Base-by-base conservation (phyloP, 2,888 invertebrate genomes). In the Parapristionchus giblindavisi region DNA sequence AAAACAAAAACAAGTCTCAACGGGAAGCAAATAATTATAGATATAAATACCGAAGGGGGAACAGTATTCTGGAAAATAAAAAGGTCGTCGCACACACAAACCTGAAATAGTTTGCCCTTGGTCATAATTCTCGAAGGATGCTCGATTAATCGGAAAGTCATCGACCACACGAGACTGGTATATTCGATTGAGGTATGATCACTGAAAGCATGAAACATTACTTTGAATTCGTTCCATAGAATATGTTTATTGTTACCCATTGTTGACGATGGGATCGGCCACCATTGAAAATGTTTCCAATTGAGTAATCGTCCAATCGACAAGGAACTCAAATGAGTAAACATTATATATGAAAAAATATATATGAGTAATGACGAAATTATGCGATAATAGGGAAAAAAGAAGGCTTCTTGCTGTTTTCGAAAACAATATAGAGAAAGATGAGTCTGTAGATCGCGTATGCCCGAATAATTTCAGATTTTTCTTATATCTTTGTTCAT, bases 121-220 rank as follows among this genome's bases (percentile, higher is more conserved):
- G 70, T 29, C 1, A 27, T n/a, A 2, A 56, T 32, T 27, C 56
- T n/a, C 0, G 70, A 71, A 1, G 78, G 78, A 51, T 77, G 75
- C 40, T 78, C 75, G 68, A 78, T 77, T 3, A 77, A 29, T 3
- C 77, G 75, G 27, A 75, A 66, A 14, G 75, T 58, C 11, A 65
- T 38, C 0, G 75, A 51, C 75, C 75, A 75, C 6, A 75, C 17
- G 5, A 75, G 38, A 32, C 66, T 68, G 27, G 36, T 40, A 51
- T 72, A 72, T 36, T 58, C 60, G 51, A 72, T 48, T 4, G 72
- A 58, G 32, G 56, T 74, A 71, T 40, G 77, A 56, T 71, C 70
- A 40, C 70, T 71, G 66, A n/a, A 48, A 48, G 21, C 48, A 48
- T 48, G 21, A 43, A 14, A 43, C 43, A 14, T 43, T 8, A 43